Evolutionary conservation across 2,113 vertebrate species (phyloP), one percentile per base, ranked within the genome.

Genomic region (Nothocercus julius): DNA sequence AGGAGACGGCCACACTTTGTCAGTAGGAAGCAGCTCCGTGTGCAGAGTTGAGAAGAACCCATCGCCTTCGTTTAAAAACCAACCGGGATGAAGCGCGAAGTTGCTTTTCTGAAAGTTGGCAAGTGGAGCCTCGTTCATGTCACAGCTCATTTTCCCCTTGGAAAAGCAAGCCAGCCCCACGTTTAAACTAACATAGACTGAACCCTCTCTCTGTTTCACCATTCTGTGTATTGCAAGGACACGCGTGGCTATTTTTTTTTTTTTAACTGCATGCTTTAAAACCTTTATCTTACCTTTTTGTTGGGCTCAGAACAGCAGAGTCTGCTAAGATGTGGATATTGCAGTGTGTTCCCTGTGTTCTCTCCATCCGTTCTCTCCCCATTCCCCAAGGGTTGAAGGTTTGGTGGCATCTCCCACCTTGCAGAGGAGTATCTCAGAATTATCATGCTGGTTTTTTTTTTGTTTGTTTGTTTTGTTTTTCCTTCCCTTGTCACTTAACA

Each of bases 1-100:
- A 53, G 59, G 28, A 45, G 27, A 24, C 2, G 5, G 28, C 49
- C 0, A 0, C 28, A 34, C 21, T 18, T 32, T 32, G 18, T 5
- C 28, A 34, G 44, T 2, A 47, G 63, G 54, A 51, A 27, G 40
- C 36, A 27, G 17, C 27, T 91, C 25, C 85, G 47, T 58, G 42
- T 72, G 3, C 51, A 32, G 21, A 38, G 38, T 49, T 49, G 30
- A 24, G 11, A 17, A 10, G 36, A 69, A 8, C 36, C 25, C 42
- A 5, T 32, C 9, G 63, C 38, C 58, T 34, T 40, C 10, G 6
- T 34, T 87, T 62, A 51, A 32, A 47, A 63, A n/a, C 36, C 25
- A 21, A 4, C 7, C 11, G 25, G 34, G 13, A 27, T 54, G 3
- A 36, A 0, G 8, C 30, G 59, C 53, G 77, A 81, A 81, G 12